Percentiles rank a stretch among this genome's conserved stretches.
phyloP scores from a whole-genome alignment of 1,140 invertebrate species.

The Harlomillsia oculata region DNA sequence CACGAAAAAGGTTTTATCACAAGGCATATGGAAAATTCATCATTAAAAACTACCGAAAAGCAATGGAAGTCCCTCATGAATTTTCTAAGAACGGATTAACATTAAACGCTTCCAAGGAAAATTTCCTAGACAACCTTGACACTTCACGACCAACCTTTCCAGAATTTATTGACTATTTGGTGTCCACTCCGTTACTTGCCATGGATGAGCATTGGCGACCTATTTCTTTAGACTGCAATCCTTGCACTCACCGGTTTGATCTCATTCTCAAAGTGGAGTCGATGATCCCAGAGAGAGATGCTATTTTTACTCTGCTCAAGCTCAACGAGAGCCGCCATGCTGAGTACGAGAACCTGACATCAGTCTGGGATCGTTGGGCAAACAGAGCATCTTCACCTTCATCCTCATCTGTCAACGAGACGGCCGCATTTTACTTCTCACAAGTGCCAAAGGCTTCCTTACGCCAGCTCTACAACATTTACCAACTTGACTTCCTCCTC shows the following conservation, averaged over 20 bases:
- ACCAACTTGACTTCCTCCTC: conserved; percentile 65
- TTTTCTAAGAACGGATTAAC: not conserved
- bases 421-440: conserved; percentile 18
- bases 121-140: conserved; percentile 2
- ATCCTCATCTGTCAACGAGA: not conserved
- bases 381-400: conserved; percentile 4
- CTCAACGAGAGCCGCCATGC: not conserved
- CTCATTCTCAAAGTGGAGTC: conserved; percentile 37
- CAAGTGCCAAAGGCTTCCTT: conserved; percentile 40
- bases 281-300: conserved; percentile 24
- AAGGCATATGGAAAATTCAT: conserved; percentile 20
- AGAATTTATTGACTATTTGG: conserved; percentile 39
- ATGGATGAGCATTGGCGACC: conserved; percentile 49
- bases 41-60: conserved; percentile 11
- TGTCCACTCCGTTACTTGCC: conserved; percentile 36
- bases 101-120: not conserved
- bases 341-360: not conserved
- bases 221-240: conserved; percentile 41
- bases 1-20: conserved; percentile 24
- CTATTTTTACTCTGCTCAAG: conserved; percentile 10
- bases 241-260: conserved; percentile 38
- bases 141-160: conserved; percentile 32
- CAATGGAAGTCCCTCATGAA: not conserved
- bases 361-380: conserved; percentile 24
- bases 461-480: conserved; percentile 59